phyloP scores from a whole-genome alignment of 1,140 invertebrate genomes.

The Drosophila leontia region DNA sequence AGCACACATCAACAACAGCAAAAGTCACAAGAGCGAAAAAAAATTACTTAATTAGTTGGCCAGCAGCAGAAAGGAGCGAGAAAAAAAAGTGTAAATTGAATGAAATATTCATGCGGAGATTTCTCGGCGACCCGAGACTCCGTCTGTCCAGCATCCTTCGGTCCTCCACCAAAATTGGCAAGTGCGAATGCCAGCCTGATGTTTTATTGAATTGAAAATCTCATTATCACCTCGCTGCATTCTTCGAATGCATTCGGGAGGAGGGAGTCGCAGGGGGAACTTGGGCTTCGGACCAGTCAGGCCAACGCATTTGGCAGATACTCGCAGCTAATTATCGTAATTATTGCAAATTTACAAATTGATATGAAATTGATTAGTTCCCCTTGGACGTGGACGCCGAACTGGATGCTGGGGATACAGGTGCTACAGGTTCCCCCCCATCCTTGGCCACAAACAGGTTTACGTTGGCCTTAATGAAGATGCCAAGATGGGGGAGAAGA shows the following conservation, averaged over 20 bases:
- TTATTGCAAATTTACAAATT: constrained; percentile 85
- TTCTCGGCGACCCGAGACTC: constrained; percentile 35
- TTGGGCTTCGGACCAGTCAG: constrained; percentile 36
- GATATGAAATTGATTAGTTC: constrained; percentile 85
- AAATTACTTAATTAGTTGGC: constrained; percentile 80
- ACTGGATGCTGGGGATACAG: constrained; percentile 33
- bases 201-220: constrained; percentile 81
- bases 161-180: constrained; percentile 66
- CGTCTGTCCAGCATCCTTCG: constrained; percentile 8
- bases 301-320: constrained; percentile 66
- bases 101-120: constrained; percentile 82
- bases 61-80: constrained; percentile 11
- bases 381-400: constrained; percentile 35
- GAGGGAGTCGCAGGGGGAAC: neutral
- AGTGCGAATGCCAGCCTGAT: constrained; percentile 58
- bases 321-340: constrained; percentile 84
- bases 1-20: constrained; percentile 51
- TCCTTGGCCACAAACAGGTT: constrained; percentile 35
- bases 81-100: constrained; percentile 78
- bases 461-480: constrained; percentile 35
- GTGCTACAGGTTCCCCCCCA: constrained; percentile 37
- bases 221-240: constrained; percentile 81
- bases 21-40: constrained; percentile 56
- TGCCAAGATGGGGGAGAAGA: constrained; percentile 9
- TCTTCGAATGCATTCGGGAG: constrained; percentile 74